A percentile compares a stretch with the other conserved stretches of the same genome.
Evolutionary conservation across 2,888 invertebrate genomes (phyloP).

Genomic region (Chymomyza fuscimana): DNA sequence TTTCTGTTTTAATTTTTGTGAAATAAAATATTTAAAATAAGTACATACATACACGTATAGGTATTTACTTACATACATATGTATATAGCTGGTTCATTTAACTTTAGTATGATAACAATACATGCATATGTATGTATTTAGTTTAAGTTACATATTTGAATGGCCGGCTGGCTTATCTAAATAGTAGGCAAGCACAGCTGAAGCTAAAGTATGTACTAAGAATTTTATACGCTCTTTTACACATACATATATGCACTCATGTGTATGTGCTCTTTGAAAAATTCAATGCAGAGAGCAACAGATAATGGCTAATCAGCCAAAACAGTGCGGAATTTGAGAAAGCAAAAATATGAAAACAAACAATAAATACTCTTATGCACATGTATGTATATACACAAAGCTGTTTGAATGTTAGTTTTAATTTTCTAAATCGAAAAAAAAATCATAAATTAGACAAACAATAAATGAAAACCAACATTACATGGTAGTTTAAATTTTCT

Average conservation of each 20-base stretch:
- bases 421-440: too few relatives aligned
- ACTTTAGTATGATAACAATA: background rate
- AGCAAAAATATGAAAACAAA: slow-evolving; percentile 1
- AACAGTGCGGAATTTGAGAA: slow-evolving; percentile 3
- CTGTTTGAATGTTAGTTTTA: too few relatives aligned
- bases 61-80: too few relatives aligned
- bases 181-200: background rate
- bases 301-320: slow-evolving; percentile 1
- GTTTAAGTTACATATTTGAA: background rate
- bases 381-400: background rate
- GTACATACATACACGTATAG: background rate
- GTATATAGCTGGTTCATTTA: too few relatives aligned
- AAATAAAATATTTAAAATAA: background rate
- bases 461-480: too few relatives aligned
- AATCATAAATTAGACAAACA: too few relatives aligned
- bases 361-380: background rate
- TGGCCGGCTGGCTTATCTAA: background rate
- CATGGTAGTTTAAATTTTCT: too few relatives aligned
- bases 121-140: background rate
- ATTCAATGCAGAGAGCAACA: background rate
- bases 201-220: background rate
- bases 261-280: background rate
- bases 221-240: background rate
- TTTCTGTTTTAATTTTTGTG: too few relatives aligned
- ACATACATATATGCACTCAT: background rate